Conservation (phyloP, 2,888 invertebrate genomes). For the Hanleya hanleyi region DNA sequence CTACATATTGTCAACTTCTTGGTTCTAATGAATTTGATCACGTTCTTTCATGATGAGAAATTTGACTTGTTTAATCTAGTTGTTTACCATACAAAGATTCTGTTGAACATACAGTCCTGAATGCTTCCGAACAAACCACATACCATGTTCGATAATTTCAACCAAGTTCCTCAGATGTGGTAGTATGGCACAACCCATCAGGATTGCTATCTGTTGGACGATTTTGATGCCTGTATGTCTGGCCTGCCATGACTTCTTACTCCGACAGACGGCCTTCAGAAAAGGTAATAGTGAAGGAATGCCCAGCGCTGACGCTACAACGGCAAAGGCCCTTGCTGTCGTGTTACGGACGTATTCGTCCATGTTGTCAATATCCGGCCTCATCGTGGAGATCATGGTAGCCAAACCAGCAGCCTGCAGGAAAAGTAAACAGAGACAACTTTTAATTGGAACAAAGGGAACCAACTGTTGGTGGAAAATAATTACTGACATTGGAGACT, state of each 20-base stretch:
- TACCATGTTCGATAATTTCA: conserved; percentile 99
- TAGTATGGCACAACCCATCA: conserved; percentile 99
- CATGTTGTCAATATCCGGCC: conserved; percentile 99
- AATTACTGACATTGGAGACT: no score
- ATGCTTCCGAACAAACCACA: no score
- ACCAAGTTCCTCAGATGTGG: conserved; percentile 98
- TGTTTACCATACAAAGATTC: no score
- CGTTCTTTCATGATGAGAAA: no score
- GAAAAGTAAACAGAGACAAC: conserved; percentile 6
- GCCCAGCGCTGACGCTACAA: conserved; percentile 98
- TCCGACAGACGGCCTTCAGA: conserved; percentile 98
- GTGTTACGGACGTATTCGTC: conserved; percentile 99
- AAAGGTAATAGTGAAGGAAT: conserved; percentile 98
- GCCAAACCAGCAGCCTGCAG: conserved; percentile 93
- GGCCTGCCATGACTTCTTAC: conserved; percentile 99
- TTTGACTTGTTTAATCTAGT: no score
- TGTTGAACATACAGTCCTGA: no score
- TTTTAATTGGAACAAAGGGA: no score
- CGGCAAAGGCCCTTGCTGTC: conserved; percentile 99
- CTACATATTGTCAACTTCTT: no score
- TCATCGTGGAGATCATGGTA: conserved; percentile 99
- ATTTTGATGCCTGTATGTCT: conserved; percentile 98
- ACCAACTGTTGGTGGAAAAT: no score
- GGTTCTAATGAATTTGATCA: no score
- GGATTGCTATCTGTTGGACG: conserved; percentile 99